Conservation (phyloP, 2,797 vertebrate species). For the Sitta carolinensis region DNA sequence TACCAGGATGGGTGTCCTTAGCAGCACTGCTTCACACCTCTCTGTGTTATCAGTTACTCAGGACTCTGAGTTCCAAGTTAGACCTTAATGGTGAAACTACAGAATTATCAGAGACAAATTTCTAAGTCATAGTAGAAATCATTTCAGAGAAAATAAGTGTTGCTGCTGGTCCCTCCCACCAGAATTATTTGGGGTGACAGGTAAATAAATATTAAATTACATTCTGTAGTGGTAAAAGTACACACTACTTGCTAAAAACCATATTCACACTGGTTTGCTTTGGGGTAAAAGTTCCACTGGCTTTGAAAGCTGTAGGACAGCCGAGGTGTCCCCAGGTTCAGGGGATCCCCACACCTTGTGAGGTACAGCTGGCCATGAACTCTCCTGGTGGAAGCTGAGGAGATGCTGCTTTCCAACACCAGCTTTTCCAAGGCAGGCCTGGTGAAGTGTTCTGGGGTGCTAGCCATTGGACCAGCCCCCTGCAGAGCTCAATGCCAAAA, state of each 20-base stretch:
- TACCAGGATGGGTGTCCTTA: neutral
- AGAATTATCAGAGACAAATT: neutral
- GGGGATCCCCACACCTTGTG: neutral
- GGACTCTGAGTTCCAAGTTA: neutral
- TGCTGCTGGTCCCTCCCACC: fast-evolving
- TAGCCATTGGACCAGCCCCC: neutral
- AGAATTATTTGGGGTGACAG: neutral
- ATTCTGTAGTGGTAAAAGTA: neutral
- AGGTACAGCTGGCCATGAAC: neutral
- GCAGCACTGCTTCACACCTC: neutral
- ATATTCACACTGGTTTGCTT: neutral
- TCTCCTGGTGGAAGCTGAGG: neutral
- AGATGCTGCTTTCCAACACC: neutral
- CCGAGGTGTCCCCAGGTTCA: neutral
- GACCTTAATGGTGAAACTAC: neutral
- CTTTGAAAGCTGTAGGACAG: neutral
- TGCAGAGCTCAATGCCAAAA: neutral
- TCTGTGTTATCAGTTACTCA: neutral
- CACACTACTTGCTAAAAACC: neutral
- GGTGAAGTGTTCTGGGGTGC: neutral
- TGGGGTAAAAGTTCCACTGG: neutral
- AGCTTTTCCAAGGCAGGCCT: neutral
- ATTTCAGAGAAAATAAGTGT: neutral
- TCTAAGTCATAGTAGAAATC: neutral
- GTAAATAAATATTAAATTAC: neutral